Conservation (phyloP, 2,888 invertebrate species). For the Schizotus pectinicornis region DNA sequence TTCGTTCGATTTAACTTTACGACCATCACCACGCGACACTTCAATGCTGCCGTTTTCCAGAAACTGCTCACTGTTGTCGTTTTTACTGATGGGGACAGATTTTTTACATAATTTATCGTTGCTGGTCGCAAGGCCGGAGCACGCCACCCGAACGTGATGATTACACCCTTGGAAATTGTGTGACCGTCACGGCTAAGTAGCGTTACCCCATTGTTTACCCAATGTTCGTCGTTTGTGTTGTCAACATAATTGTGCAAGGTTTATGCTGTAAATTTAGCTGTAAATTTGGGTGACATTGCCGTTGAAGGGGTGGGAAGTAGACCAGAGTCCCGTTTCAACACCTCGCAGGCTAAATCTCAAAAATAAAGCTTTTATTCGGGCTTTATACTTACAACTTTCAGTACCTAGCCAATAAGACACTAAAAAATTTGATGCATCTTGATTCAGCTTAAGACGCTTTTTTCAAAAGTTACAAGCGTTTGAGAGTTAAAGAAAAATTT, state of each 20-base stretch:
- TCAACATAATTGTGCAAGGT: background rate
- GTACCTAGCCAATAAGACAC: too few relatives aligned
- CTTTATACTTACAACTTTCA: too few relatives aligned
- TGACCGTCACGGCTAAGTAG: conserved; percentile 4
- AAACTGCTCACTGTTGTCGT: background rate
- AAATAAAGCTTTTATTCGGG: too few relatives aligned
- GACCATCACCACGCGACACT: conserved; percentile 9
- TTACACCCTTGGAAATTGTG: conserved; percentile 2
- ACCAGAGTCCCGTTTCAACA: too few relatives aligned
- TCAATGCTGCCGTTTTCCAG: background rate
- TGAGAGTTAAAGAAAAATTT: too few relatives aligned
- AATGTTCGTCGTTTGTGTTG: background rate
- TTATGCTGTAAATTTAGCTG: background rate
- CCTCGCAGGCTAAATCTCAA: too few relatives aligned
- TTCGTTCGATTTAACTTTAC: conserved; percentile 1
- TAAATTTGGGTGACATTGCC: background rate
- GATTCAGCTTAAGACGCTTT: too few relatives aligned
- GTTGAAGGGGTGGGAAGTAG: background rate
- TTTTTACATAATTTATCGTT: background rate
- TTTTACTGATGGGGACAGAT: background rate
- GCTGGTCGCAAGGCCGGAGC: background rate
- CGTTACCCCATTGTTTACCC: conserved; percentile 6
- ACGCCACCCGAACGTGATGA: background rate
- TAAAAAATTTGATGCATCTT: too few relatives aligned
- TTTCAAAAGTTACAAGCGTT: too few relatives aligned